Evolutionary conservation across 1,140 invertebrate genomes (phyloP).

Genomic region (Drosophila rufa): DNA sequence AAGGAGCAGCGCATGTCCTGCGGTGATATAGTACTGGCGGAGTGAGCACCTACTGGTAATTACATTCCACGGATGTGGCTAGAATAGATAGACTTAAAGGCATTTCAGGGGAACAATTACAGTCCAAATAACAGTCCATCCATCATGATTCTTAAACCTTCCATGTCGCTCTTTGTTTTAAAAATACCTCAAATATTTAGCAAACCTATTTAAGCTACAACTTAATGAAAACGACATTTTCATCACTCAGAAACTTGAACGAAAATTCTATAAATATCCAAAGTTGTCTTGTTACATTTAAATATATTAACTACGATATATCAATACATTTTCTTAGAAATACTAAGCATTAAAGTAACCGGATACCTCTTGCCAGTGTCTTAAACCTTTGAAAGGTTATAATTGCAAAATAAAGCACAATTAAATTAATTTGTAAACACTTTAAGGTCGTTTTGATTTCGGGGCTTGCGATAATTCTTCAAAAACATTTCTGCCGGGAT

Average conservation of each 20-base stretch:
- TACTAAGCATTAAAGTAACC: conserved; percentile 1
- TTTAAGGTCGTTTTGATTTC: neutral
- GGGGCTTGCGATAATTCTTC: neutral
- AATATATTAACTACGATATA: no score
- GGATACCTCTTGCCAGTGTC: conserved; percentile 37
- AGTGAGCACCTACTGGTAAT: neutral
- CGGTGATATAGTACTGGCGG: conserved; percentile 44
- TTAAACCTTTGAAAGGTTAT: conserved; percentile 20
- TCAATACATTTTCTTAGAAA: no score
- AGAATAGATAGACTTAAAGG: neutral
- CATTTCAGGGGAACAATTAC: neutral
- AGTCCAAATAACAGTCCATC: neutral
- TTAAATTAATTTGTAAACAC: neutral
- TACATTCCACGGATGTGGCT: neutral
- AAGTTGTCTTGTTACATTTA: no score
- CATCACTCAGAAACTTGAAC: no score
- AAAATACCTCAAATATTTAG: neutral
- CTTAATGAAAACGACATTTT: no score
- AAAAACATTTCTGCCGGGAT: no score
- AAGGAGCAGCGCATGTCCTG: conserved; percentile 34
- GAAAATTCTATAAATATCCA: no score
- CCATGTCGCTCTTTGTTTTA: neutral
- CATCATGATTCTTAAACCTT: neutral
- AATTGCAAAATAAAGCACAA: conserved; percentile 4
- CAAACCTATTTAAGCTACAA: no score